Evolutionary conservation across 2,888 invertebrate species (phyloP), one percentile per base, ranked within the genome.

Genomic region (Eledone cirrhosa): DNA sequence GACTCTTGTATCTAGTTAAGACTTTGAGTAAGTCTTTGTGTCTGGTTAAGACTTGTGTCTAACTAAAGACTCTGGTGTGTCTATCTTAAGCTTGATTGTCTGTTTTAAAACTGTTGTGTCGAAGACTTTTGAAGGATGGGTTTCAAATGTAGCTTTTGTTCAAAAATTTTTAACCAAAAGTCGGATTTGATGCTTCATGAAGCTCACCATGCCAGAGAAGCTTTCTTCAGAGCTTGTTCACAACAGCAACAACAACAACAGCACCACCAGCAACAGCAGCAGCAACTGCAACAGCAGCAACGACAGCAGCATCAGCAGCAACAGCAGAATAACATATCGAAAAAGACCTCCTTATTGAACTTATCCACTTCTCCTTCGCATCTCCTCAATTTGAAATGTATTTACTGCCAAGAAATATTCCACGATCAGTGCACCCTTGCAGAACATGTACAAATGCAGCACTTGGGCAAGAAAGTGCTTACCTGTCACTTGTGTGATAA

Each of bases 121-220:
- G 5, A 41, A 41, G 41, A 41, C 41, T 41, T n/a, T 41, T 41
- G 41, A 72, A 72, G 41, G 22, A 72, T 72, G 72, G 72, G 72
- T 41, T 72, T 72, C 41, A 72, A 72, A n/a, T 72, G 72, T 41
- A 72, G 31, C 41, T 72, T 72, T 33, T 72, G 72, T 41, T 72
- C 72, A 13, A 72, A 72, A 11, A 19, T 72, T 72, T 72, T 72
- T 29, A 41, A 31, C 14, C 72, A 72, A 33, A 72, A 72, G 41
- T 72, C 72, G 4, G 72, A 72, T 41, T 72, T 72, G 72, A 72
- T 72, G 72, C n/a, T 72, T 22, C 72, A 72, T 72, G 72, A 72
- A n/a, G 41, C 72, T n/a, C 72, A 72, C n/a, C 72, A 72, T 72
- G 72, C 72, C 22, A 72, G 72, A 41, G 72, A 72, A 33, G 72